These are phyloP conservation scores for Bujurquina vittata DNA, from an alignment of 2,113 vertebrate genomes.

Conservation along the genomic window DNA sequence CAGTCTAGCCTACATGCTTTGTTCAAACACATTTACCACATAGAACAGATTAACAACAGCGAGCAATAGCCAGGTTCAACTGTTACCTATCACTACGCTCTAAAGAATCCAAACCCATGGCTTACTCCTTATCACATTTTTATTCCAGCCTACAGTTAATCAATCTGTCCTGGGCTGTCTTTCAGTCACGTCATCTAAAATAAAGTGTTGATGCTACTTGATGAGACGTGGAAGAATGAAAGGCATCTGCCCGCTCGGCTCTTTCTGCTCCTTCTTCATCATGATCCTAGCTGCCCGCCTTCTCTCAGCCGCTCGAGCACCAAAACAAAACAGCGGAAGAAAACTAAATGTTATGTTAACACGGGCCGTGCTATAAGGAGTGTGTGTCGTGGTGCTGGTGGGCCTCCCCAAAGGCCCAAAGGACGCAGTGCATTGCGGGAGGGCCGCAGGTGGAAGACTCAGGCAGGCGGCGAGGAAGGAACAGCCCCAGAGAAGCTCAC, in stretches of 20 bases:
- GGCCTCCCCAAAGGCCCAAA: constrained; percentile 31
- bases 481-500: constrained; percentile 23
- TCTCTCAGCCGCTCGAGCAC: constrained; percentile 28
- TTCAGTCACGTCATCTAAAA: background rate
- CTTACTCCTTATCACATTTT: constrained; percentile 45
- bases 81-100: background rate
- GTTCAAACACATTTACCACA: constrained; percentile 33
- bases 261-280: constrained; percentile 27
- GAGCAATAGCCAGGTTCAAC: background rate
- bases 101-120: constrained; percentile 41
- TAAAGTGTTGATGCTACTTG: background rate
- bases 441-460: constrained; percentile 66
- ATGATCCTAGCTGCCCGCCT: constrained; percentile 48
- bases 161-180: background rate
- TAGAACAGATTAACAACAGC: constrained; percentile 15
- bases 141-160: background rate
- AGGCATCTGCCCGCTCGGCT: background rate
- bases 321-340: constrained; percentile 52
- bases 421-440: constrained; percentile 55
- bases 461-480: constrained; percentile 34
- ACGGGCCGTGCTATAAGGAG: constrained; percentile 12
- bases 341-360: constrained; percentile 33
- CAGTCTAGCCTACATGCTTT: constrained; percentile 10
- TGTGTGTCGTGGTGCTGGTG: constrained; percentile 26
- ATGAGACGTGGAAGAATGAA: background rate